Conservation (phyloP, 2,113 vertebrate genomes). For the Thunnus thynnus region DNA sequence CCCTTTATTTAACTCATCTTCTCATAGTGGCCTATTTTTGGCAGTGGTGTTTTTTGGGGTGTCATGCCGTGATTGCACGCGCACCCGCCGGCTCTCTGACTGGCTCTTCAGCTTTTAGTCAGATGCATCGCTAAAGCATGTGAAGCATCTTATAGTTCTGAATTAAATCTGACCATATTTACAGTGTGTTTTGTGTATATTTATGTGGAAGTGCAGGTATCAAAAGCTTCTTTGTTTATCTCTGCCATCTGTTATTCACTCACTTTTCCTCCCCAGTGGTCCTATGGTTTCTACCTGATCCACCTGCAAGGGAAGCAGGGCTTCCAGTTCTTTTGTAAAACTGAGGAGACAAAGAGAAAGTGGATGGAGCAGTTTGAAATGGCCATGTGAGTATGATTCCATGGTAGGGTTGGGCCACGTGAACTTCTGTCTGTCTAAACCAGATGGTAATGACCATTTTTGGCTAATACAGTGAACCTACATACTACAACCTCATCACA, state of each 20-base stretch:
- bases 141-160: not conserved
- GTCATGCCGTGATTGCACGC: slow-evolving; percentile 54
- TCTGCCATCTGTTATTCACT: slow-evolving; percentile 49
- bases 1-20: slow-evolving; percentile 71
- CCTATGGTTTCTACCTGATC: slow-evolving; percentile 96
- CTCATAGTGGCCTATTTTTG: slow-evolving; percentile 55
- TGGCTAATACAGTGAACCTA: not conserved
- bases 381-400: slow-evolving; percentile 91
- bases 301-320: slow-evolving; percentile 98
- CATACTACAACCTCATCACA: too few relatives aligned
- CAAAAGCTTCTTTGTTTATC: slow-evolving; percentile 14
- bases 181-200: not conserved
- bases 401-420: not conserved
- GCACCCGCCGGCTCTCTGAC: slow-evolving; percentile 35
- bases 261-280: slow-evolving; percentile 89
- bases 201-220: not conserved
- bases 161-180: slow-evolving; percentile 9
- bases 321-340: slow-evolving; percentile 99
- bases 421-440: too few relatives aligned
- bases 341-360: slow-evolving; percentile 97
- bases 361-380: slow-evolving; percentile 99
- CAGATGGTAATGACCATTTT: not conserved
- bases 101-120: slow-evolving; percentile 42
- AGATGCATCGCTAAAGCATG: slow-evolving; percentile 63
- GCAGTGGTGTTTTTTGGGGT: slow-evolving; percentile 51